Evolutionary conservation across 2,888 invertebrate species (phyloP), one percentile per base, ranked within the genome.

Genomic region (Pollenia labialis): DNA sequence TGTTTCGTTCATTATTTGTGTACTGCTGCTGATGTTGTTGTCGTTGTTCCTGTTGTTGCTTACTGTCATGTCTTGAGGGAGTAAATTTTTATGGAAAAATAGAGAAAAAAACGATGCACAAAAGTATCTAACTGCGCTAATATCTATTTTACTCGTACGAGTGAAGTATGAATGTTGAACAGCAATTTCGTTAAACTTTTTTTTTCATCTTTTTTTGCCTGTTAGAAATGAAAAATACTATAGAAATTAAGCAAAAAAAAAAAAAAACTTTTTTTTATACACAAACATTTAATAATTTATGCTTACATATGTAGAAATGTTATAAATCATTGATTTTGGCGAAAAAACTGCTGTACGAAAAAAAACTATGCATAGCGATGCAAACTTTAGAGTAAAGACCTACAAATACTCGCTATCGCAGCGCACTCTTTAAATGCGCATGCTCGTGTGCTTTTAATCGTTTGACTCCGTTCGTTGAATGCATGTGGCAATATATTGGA

Each of bases 241-340:
- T 54, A 48, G 46, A 72, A 77, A 66, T 8, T 40, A 64, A 14
- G 4, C 71, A 18, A 71, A 23, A 81, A 48, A 58, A 79, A 68
- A 80, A 79, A 40, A 32, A 32, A 6, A 0, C 23, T 23, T 23
- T 32, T 32, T 32, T 71, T 76, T 23, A 54, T 74, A 69, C 54
- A 69, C 72, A 77, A 83, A 86, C 71, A 75, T 86, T 85, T 84
- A 77, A 87, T 87, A 88, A 88, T 88, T 88, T 88, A 88, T 88
- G 82, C 85, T 66, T 76, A 64, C 87, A 85, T 77, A 85, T 74
- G 23, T 75, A 60, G 68, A 87, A 88, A 87, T 88, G 62, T 81
- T 84, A 88, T 88, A 88, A 88, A 88, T 88, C 88, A 88, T 88
- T 85, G 88, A 88, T 88, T 87, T 87, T 81, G 64, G 75, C 58